Base-by-base conservation (phyloP, 2,888 invertebrate species). In the Polymixis flavicincta region DNA sequence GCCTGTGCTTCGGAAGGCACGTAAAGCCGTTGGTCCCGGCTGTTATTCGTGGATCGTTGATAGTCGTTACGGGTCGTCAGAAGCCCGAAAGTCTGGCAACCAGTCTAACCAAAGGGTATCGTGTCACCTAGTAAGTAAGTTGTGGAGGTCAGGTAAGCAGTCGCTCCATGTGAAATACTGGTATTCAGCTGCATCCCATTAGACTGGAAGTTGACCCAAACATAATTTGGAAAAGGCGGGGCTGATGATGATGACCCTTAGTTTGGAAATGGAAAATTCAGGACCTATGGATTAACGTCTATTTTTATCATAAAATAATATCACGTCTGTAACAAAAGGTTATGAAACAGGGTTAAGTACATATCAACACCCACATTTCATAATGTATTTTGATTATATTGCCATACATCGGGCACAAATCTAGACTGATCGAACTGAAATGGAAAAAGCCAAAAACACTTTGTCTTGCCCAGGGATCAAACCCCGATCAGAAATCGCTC, bases 291-390 rank as follows among this genome's bases (percentile, higher is more conserved):
- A 68, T 17, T 7, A 17, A 60, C 17, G 1, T 32, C 25, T 68
- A 25, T 25, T 52, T 76, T 45, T 32, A 48, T 22, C 25, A 59
- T 2, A n/a, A 37, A 2, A 50, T 37, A 28, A 60, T 59, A 42
- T 42, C 22, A 74, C 54, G 22, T 17, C 6, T 9, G 6, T 25
- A 52, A 14, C 8, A 32, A 42, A 57, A 25, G 17, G 45, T 25
- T 66, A 17, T 0, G 22, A 22, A 65, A 52, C 22, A 0, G 14
- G 28, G 28, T 65, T 22, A 28, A 28, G 25, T 45, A 64, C 45
- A 45, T 22, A 48, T 5, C 1, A 6, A 76, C 45, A 52, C 52
- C 32, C 25, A 76, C 25, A 67, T 69, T 50, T 52, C 11, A 50
- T 13, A 14, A 52, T 52, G 45, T 45, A 25, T 14, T 77, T 37